Evolutionary conservation across 2,888 invertebrate genomes (phyloP), one percentile per base, ranked within the genome.

Genomic region (Lacanobia oleracea): DNA sequence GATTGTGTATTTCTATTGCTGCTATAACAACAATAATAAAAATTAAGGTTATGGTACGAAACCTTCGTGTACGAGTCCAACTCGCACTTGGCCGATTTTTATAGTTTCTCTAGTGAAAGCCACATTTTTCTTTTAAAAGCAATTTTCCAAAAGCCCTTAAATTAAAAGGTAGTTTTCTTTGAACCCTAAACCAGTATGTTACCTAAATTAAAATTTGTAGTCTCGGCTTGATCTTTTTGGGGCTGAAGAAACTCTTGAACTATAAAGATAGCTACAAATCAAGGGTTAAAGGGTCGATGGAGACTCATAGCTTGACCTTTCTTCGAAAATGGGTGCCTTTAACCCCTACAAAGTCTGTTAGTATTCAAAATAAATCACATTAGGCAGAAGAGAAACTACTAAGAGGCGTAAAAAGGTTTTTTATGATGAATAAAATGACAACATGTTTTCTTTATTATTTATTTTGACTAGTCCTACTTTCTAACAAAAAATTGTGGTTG

Each of bases 391-490:
- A 21, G 9, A 37, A 64, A 66, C 27, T 77, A 61, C 23, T 57
- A 14, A 51, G 23, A 53, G 14, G 27, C 10, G 16, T 33, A 60
- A 53, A 66, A 66, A 66, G 51, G 37, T 51, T 51, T 77, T 23
- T 10, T 27, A 37, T 23, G n/a, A 40, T 40, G 59, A 12, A 54
- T 63, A 66, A 79, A 79, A 27, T 27, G 40, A 45, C 61, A 57
- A 54, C n/a, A 23, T 12, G 4, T 66, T 82, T 72, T 54, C 9
- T 63, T 56, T 61, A 51, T 63, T 45, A 37, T 65, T 78, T 80
- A 75, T 82, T 82, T 75, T 79, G 78, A 80, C 77, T 83, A 84
- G 83, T 72, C 16, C 83, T 84, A 84, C 67, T 59, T 65, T 57
- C 23, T 75, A 66, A 10, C 59, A 67, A 73, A 73, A 71, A 61